Evolutionary conservation across 2,113 vertebrate genomes (phyloP), one percentile per base, ranked within the genome.

Genomic region (Trematomus loennbergii): DNA sequence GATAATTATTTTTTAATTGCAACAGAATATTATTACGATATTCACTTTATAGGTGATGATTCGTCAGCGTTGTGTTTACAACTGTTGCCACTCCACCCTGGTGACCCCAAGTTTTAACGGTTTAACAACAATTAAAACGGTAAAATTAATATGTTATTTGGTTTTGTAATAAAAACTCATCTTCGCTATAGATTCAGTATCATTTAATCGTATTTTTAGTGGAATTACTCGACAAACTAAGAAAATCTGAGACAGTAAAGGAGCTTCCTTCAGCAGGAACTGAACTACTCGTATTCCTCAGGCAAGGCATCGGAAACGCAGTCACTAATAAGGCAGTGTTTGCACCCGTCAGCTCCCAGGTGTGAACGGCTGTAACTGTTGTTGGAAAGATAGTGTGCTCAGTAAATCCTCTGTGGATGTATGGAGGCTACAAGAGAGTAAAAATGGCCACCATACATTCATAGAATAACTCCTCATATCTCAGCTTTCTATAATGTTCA

Each of bases 381-480:
- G n/a, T 68, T 74, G 50, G 16, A 78, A 75, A 66, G 71, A 16
- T 60, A 15, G 11, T 13, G 18, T 11, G 20, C 63, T 12, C 9
- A 45, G 46, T 15, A 68, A 43, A 40, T 17, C 9, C 17, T 77
- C 36, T 11, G 22, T 53, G 10, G 10, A 55, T 40, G 43, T 55
- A 7, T 20, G 13, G 59, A 63, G 57, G 1, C 1, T n/a, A 62
- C 46, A 33, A 7, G 43, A 63, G 40, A 55, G 0, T 9, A 16
- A 40, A 69, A 53, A 46, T 13, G 40, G 18, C 72, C 52, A 12
- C 72, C 66, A 22, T 9, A 10, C 53, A 13, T 55, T 75, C 79
- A 64, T 50, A 17, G 77, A 81, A 75, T 29, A 78, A 18, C 43
- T 85, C 55, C 25, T 29, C 87, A 81, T 29, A 36, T 75, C 36